Evolutionary conservation across 1,140 invertebrate species (phyloP).

Genomic region (Phymastichus coffea): DNA sequence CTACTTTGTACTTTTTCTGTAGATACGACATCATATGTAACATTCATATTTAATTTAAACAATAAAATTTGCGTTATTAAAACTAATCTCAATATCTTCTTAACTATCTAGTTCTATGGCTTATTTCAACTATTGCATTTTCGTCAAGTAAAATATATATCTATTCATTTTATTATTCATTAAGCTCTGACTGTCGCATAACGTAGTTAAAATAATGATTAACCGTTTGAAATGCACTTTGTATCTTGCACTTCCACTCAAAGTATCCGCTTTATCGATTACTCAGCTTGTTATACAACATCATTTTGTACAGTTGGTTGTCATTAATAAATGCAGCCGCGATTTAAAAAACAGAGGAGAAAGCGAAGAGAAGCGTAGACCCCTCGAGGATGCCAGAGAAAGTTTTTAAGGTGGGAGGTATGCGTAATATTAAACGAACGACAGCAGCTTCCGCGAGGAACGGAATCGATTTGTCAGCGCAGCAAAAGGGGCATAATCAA

Average conservation of each 20-base stretch:
- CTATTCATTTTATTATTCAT: not conserved
- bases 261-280: not conserved
- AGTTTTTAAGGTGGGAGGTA: too few species aligned
- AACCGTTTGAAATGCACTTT: not conserved
- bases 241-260: not conserved
- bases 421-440: too few species aligned
- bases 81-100: constrained; percentile 15
- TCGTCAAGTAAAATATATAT: not conserved
- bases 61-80: constrained; percentile 54
- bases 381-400: too few species aligned
- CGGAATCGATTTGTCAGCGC: too few species aligned
- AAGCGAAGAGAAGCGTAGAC: too few species aligned
- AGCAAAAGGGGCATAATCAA: too few species aligned
- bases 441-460: too few species aligned
- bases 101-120: too few species aligned
- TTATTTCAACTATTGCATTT: not conserved
- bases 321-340: too few species aligned
- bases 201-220: not conserved
- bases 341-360: too few species aligned
- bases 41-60: constrained; percentile 51
- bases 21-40: constrained; percentile 49
- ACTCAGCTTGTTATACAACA: too few species aligned
- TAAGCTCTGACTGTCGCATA: not conserved
- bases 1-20: constrained; percentile 56
- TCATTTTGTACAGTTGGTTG: too few species aligned